Conservation (phyloP, 64 coral and sea anemone species). For the Pocillopora verrucosa region DNA sequence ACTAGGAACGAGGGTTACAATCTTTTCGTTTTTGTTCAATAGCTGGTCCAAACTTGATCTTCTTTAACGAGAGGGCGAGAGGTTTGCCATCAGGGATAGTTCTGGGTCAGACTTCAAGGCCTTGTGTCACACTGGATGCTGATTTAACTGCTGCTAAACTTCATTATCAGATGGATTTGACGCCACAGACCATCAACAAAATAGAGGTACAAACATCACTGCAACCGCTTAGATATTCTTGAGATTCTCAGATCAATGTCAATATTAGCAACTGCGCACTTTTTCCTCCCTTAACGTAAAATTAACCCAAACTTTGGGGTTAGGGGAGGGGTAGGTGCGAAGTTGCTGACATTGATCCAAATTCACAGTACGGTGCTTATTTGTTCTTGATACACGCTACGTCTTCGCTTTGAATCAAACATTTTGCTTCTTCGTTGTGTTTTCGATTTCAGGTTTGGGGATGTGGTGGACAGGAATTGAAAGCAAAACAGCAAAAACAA, state of each 20-base stretch:
- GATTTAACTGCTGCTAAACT: constrained; percentile 61
- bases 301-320: too few species aligned
- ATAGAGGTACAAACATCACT: constrained; percentile 45
- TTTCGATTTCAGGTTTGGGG: constrained; percentile 66
- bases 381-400: too few species aligned
- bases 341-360: too few species aligned
- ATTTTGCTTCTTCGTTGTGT: background rate
- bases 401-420: background rate
- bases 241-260: too few species aligned
- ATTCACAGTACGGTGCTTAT: background rate
- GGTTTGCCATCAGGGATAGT: constrained; percentile 76
- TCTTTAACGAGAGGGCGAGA: constrained; percentile 78
- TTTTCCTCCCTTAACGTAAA: too few species aligned
- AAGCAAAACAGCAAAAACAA: constrained; percentile 74
- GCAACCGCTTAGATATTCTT: too few species aligned
- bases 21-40: background rate
- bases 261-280: too few species aligned
- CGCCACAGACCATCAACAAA: constrained; percentile 41
- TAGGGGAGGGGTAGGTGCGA: too few species aligned
- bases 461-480: constrained; percentile 56
- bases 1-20: too few species aligned
- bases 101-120: constrained; percentile 55
- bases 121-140: constrained; percentile 53
- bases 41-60: constrained; percentile 80
- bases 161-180: constrained; percentile 22